Percentiles rank a stretch among this genome's conserved stretches.
phyloP scores from a whole-genome alignment of 2,797 vertebrate species.

The Amphiprion clarkii region DNA sequence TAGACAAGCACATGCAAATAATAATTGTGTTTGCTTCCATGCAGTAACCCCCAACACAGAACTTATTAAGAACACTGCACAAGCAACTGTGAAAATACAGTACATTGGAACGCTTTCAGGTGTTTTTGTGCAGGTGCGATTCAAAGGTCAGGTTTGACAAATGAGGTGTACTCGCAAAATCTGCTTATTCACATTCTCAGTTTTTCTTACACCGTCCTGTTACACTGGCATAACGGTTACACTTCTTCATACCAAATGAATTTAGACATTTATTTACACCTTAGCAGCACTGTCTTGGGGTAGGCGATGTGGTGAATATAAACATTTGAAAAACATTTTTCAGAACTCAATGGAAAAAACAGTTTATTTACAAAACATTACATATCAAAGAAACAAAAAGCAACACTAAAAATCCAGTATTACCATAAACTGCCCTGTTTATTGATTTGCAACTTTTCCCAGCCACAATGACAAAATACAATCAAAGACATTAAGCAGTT shows the following conservation, averaged over 20 bases:
- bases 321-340: background rate
- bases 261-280: background rate
- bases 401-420: background rate
- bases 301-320: background rate
- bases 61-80: background rate
- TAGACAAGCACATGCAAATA: slow-evolving; percentile 9
- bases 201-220: slow-evolving; percentile 16
- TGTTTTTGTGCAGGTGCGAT: slow-evolving; percentile 36
- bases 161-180: slow-evolving; percentile 25
- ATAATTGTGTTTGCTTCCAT: slow-evolving; percentile 17
- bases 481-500: background rate
- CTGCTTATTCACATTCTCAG: slow-evolving; percentile 29
- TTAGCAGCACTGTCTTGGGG: background rate
- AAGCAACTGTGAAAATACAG: slow-evolving; percentile 2
- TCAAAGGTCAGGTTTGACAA: slow-evolving; percentile 23
- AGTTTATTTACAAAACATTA: slow-evolving; percentile 7
- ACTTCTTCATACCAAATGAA: background rate
- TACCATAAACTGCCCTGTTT: slow-evolving; percentile 1
- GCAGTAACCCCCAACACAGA: slow-evolving; percentile 1
- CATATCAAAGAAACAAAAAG: background rate
- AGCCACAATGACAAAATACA: background rate
- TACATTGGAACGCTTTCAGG: slow-evolving; percentile 14
- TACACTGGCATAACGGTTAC: slow-evolving; percentile 5
- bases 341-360: background rate
- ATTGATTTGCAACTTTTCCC: slow-evolving; percentile 10